Evolutionary conservation across 2,113 vertebrate species (phyloP).

Genomic region (Antechinus flavipes): DNA sequence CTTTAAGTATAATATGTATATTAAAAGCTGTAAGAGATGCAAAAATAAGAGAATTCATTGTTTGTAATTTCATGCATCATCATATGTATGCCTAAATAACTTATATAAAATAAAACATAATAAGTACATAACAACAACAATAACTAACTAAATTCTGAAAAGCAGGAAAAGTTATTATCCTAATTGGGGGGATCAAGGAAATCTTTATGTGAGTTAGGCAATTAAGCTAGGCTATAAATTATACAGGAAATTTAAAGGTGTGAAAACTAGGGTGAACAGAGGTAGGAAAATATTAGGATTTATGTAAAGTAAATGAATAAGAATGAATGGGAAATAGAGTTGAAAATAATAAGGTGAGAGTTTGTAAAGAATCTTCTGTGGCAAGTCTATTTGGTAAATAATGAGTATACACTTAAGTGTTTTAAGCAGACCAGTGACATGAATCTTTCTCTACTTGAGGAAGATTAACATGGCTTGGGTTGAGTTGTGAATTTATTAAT

Average conservation of each 20-base stretch:
- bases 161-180: not conserved
- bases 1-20: not conserved
- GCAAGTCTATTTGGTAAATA: not conserved
- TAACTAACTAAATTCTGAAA: not conserved
- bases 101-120: not conserved
- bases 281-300: not conserved
- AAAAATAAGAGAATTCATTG: not conserved
- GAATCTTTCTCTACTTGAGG: not conserved
- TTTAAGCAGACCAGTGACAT: not conserved
- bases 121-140: not conserved
- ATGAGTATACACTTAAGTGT: not conserved
- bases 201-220: not conserved
- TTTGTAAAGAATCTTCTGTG: not conserved
- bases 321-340: not conserved
- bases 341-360: not conserved
- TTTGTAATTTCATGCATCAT: not conserved
- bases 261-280: not conserved
- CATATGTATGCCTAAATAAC: not conserved
- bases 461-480: not conserved
- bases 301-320: not conserved
- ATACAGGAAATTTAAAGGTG: not conserved
- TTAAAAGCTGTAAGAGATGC: not conserved
- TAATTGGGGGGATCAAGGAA: not conserved
- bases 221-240: not conserved
- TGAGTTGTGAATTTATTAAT: not conserved